These are phyloP conservation scores for Troides aeacus DNA, from an alignment of 2,888 invertebrate species.

Conservation along the genomic window DNA sequence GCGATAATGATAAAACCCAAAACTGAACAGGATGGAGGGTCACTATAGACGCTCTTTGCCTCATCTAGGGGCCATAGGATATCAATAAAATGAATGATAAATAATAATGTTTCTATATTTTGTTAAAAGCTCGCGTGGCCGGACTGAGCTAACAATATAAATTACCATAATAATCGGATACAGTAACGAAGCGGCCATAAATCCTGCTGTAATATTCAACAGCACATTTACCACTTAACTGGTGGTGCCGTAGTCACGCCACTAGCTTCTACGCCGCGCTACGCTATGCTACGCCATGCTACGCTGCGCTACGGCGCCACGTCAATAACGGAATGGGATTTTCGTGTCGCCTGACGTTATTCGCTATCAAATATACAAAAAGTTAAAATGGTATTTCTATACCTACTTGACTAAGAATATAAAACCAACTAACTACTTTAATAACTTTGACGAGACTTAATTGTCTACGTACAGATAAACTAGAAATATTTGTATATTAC, in stretches of 20 bases:
- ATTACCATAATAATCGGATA: background rate
- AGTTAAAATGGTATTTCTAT: no score
- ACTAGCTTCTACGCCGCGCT: constrained; percentile 14
- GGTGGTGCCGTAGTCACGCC: constrained; percentile 7
- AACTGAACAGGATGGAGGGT: no score
- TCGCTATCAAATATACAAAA: background rate
- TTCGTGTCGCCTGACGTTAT: background rate
- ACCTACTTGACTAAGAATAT: no score
- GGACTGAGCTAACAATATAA: background rate
- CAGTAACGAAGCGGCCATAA: background rate
- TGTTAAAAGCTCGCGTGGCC: background rate
- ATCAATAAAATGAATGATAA: background rate
- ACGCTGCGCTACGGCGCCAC: constrained; percentile 12
- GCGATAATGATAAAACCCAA: no score
- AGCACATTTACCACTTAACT: background rate
- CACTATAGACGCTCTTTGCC: no score
- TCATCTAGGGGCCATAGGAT: no score
- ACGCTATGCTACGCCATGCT: constrained; percentile 12
- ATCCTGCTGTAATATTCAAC: background rate
- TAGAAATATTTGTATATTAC: no score
- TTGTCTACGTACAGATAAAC: no score
- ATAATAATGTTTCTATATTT: background rate
- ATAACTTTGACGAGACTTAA: no score
- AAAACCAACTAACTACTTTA: no score
- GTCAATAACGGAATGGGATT: background rate